Evolutionary conservation across 2,888 invertebrate species (phyloP), one percentile per base, ranked within the genome.

Genomic region (Microdon myrmicae): DNA sequence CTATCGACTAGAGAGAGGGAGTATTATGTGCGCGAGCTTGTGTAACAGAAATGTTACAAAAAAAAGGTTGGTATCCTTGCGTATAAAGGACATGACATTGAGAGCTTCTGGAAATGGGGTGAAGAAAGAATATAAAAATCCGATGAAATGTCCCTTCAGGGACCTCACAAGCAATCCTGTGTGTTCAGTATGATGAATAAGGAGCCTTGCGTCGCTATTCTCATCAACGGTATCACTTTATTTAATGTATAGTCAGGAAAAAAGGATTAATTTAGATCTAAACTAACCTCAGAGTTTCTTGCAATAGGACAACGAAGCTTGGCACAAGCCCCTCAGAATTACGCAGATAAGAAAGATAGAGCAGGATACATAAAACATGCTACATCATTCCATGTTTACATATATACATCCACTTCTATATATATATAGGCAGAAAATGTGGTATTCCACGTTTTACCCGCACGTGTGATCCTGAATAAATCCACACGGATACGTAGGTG

Each of bases 121-220:
- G 45, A 35, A 41, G 45, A 51, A 47, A 45, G 35, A 41, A 53
- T 25, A 56, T 35, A 56, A 56, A 48, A 48, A 48, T 43, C 25
- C 56, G 56, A 41, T 56, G 56, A 48, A 56, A 43, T 43, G 37
- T 56, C 37, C 43, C 56, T 47, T 54, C 48, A 26, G 53, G 47
- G 43, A 59, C 39, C 38, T 53, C 26, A 31, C 34, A 31, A 12
- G n/a, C 41, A 51, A 44, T 44, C 32, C 22, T 45, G 29, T 43
- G 45, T 39, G 28, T 17, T 39, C 29, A 34, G 17, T 29, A 45
- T 51, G 51, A 59, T 51, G 44, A 51, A 59, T 47, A 28, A 1
- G 19, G 20, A 41, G 16, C 39, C 31, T 47, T 47, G 13, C 16
- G 47, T 39, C 45, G 38, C 44, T 56, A 17, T 43, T 14, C 16